These are phyloP conservation scores for Brenthis daphne DNA, from an alignment of 2,888 invertebrate genomes.

Conservation along the genomic window DNA sequence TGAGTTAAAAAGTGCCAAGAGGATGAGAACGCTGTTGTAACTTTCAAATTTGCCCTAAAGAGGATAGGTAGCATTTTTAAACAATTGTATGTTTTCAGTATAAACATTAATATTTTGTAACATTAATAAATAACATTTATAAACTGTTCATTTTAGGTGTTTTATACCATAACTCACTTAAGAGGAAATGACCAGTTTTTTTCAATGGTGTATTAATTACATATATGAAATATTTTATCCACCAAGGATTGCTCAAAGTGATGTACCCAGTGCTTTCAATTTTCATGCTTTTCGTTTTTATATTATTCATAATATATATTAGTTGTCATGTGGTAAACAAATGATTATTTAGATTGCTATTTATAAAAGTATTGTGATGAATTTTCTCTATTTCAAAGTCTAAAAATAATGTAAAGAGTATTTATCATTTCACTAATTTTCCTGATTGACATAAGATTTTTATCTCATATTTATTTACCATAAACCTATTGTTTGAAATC, in stretches of 20 bases:
- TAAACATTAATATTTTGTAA: no score
- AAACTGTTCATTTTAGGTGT: slow-evolving; percentile 20
- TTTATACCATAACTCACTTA: slow-evolving; percentile 22
- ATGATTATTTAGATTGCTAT: no score
- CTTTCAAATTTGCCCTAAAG: neutral
- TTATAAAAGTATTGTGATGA: no score
- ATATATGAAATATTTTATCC: slow-evolving; percentile 50
- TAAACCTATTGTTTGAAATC: no score
- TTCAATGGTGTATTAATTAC: slow-evolving; percentile 59
- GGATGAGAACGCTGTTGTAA: neutral
- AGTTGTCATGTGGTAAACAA: no score
- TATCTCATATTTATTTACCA: no score
- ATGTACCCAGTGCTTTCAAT: slow-evolving; percentile 51
- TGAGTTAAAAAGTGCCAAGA: neutral
- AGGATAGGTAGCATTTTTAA: neutral
- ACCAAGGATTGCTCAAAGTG: slow-evolving; percentile 54
- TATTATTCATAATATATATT: no score
- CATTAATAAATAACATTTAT: neutral
- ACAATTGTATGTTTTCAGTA: neutral
- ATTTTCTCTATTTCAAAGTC: no score
- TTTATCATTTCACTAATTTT: no score
- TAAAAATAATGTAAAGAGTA: no score
- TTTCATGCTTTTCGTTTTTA: slow-evolving; percentile 34
- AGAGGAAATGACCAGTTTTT: slow-evolving; percentile 56
- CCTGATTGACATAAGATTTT: no score